Base-by-base conservation (phyloP, 2,888 invertebrate species). In the Acheta domesticus region DNA sequence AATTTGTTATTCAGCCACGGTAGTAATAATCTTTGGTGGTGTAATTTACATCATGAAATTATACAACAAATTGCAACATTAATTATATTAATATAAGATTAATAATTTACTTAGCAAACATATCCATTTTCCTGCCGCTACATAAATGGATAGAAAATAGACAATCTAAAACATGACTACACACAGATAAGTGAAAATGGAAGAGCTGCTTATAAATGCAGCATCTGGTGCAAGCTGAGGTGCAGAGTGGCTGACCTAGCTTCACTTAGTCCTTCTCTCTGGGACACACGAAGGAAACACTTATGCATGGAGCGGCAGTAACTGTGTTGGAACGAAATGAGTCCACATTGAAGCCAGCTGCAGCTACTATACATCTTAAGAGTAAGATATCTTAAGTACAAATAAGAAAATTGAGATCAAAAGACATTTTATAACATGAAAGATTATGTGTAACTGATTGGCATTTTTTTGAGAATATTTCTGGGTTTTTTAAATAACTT, bases 341-440 rank as follows among this genome's bases (percentile, higher is more conserved):
- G n/a, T 76, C 49, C 48, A 76, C 76, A 76, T 48, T 20, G 19
- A 76, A 76, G 48, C 49, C 76, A 76, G 76, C 21, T 76, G 76
- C 48, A 76, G n/a, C 76, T 76, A 76, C 48, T 49, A 49, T 49
- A 62, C 74, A 49, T 73, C 48, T 78, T 62, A 36, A 78, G 62
- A 78, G 74, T 74, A 62, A 73, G 75, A 78, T 79, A 76, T 79
- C 49, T 80, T 82, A 82, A 82, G 81, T 82, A 82, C 82, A 82
- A 82, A 81, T 81, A 81, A 82, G 80, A 81, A 82, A 79, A 80
- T 80, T 82, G 82, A 82, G 82, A 82, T 82, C 82, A 82, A 81
- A 81, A 82, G 82, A 82, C 80, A 80, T 81, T 50, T 80, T 79
- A 79, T 79, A 78, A 81, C 75, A 78, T 49, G 79, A 80, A 80